A percentile compares a stretch with the other conserved stretches of the same genome.
phyloP scores from a whole-genome alignment of 2,888 invertebrate genomes.

The Tanypteryx hageni region DNA sequence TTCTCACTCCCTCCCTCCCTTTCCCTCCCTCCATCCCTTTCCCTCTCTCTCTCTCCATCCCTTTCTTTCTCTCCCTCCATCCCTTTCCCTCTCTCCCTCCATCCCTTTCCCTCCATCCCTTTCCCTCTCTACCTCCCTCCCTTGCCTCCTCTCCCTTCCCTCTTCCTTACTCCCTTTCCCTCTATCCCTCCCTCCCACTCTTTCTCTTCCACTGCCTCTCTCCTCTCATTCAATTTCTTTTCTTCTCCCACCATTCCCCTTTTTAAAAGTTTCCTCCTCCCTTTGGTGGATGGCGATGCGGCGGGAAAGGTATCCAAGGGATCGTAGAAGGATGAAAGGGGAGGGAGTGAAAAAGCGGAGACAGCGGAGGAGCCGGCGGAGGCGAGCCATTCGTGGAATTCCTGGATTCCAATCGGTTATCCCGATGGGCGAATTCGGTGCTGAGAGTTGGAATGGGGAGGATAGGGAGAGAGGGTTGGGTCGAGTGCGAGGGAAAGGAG shows the following conservation, averaged over 20 bases:
- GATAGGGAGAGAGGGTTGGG: neutral
- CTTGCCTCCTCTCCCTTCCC: too few species aligned
- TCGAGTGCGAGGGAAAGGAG: neutral
- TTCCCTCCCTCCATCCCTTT: slow-evolving; percentile 18
- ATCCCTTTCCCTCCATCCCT: neutral
- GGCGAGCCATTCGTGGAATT: slow-evolving; percentile 53
- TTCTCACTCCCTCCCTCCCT: neutral
- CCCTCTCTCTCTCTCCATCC: neutral
- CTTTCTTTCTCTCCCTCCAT: slow-evolving; percentile 10
- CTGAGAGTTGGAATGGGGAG: slow-evolving; percentile 49
- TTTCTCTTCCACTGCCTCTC: too few species aligned
- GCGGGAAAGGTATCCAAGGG: neutral
- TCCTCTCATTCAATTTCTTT: too few species aligned
- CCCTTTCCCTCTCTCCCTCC: neutral
- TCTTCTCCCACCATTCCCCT: neutral
- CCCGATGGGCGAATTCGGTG: slow-evolving; percentile 6
- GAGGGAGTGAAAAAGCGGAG: neutral
- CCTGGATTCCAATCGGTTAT: slow-evolving; percentile 53
- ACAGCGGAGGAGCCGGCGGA: neutral
- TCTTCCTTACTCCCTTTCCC: neutral
- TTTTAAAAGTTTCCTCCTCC: neutral
- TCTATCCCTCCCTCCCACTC: neutral
- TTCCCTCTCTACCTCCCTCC: too few species aligned
- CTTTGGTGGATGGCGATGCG: neutral
- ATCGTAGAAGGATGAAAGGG: neutral